Base-by-base conservation (phyloP, 2,888 invertebrate species). In the Andrena minutula region DNA sequence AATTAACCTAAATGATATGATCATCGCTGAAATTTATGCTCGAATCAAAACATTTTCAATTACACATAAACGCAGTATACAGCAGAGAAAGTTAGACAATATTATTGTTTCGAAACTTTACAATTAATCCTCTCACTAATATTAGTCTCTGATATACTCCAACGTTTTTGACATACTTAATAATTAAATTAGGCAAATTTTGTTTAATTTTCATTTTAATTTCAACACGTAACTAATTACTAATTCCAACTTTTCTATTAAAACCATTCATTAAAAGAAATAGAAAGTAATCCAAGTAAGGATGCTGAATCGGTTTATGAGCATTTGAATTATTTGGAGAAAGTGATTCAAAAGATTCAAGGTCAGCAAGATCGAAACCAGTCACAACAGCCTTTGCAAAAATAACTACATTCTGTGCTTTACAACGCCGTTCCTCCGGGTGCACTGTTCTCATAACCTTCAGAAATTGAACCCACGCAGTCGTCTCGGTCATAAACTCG, bases 401-500 rank as follows among this genome's bases (percentile, higher is more conserved):
- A 92, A 92, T 92, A 92, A 89, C 89, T 83, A 70, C 58, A 83
- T 71, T 84, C 72, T 74, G 72, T 84, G 72, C 89, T 91, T 89
- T 84, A 69, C 75, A 84, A 77, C 81, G 65, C 72, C 70, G 85
- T 84, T 87, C 61, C 72, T 60, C 26, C 73, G 88, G 84, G 92
- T 91, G 90, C 90, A 90, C 81, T 80, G 90, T 82, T 89, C 92
- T 84, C 73, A 56, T 89, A 88, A 89, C 91, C 92, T 92, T 91
- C 88, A 69, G 49, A 63, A 66, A 75, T 79, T 65, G 47, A 71
- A 47, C 85, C 79, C 77, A 85, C 84, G 80, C 84, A 68, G 23
- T 41, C 16, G 41, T 47, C 71, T 76, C 35, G n/a, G n/a, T 8
- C 12, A 49, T 23, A 61, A 84, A 10, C 28, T 63, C 16, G 0